Percentiles rank a stretch among this genome's conserved stretches.
These are phyloP conservation scores for Saccostrea cuccullata DNA, from an alignment of 1,140 invertebrate genomes.

Conservation along the genomic window DNA sequence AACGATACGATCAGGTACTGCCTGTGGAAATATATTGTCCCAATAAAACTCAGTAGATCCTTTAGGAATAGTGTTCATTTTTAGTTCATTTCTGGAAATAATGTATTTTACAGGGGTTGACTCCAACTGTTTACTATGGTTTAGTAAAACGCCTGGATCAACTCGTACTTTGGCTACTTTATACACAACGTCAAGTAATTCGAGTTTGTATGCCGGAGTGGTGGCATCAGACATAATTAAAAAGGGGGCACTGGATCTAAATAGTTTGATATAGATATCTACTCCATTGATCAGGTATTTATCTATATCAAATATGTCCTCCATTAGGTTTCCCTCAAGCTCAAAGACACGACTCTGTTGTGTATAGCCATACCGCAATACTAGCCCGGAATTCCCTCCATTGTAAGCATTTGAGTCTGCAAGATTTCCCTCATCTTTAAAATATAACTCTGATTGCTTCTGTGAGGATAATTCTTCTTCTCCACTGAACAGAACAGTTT, in stretches of 20 bases:
- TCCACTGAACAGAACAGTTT: constrained; percentile 46
- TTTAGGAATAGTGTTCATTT: constrained; percentile 39
- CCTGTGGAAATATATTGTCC: constrained; percentile 49
- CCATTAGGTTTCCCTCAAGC: constrained; percentile 43
- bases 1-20: constrained; percentile 39
- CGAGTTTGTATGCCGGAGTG: constrained; percentile 39
- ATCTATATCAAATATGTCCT: constrained; percentile 46
- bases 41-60: constrained; percentile 47
- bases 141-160: constrained; percentile 50
- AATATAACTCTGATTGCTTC: constrained; percentile 44
- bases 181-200: constrained; percentile 46
- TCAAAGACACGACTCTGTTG: constrained; percentile 45
- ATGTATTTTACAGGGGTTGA: constrained; percentile 45
- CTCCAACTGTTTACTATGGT: constrained; percentile 49
- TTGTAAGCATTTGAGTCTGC: constrained; percentile 35
- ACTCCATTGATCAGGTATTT: constrained; percentile 50
- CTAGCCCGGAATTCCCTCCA: constrained; percentile 38
- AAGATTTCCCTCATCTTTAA: constrained; percentile 41
- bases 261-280: constrained; percentile 52
- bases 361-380: constrained; percentile 45
- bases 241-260: constrained; percentile 46
- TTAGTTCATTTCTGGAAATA: constrained; percentile 42
- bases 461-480: constrained; percentile 46
- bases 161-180: constrained; percentile 47
- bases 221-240: constrained; percentile 43